phyloP scores from a whole-genome alignment of 1,140 invertebrate species.

The Asobara japonica region DNA sequence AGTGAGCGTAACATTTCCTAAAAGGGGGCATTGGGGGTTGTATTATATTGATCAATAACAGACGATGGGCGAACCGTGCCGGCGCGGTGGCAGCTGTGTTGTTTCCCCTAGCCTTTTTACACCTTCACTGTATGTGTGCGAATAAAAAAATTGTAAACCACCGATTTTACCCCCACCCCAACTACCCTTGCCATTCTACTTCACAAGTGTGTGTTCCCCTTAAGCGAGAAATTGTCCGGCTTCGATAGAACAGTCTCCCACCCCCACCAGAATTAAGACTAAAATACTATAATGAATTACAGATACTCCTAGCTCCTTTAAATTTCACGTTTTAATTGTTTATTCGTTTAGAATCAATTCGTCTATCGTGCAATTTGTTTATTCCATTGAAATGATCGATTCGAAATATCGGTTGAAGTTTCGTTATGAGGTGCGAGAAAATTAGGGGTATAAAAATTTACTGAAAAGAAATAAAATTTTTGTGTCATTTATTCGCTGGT shows the following conservation, averaged over 20 bases:
- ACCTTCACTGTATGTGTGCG: conserved; percentile 40
- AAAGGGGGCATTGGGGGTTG: conserved; percentile 51
- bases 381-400: no score
- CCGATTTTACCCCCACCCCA: conserved; percentile 27
- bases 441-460: no score
- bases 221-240: background rate
- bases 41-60: conserved; percentile 65
- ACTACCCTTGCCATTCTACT: background rate
- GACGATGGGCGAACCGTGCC: conserved; percentile 57
- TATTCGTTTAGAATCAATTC: no score
- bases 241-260: background rate
- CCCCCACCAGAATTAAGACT: background rate
- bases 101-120: conserved; percentile 53
- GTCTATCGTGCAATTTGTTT: no score
- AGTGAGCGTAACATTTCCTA: no score
- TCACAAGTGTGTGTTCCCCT: conserved; percentile 24
- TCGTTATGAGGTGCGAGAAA: background rate
- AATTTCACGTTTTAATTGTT: no score
- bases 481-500: no score
- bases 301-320: no score
- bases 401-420: no score
- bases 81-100: conserved; percentile 57
- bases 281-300: background rate
- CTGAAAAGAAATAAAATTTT: no score
- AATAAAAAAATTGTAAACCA: conserved; percentile 25